These are phyloP conservation scores for Sclerurus mexicanus DNA, from an alignment of 2,113 vertebrate species.

Conservation along the genomic window DNA sequence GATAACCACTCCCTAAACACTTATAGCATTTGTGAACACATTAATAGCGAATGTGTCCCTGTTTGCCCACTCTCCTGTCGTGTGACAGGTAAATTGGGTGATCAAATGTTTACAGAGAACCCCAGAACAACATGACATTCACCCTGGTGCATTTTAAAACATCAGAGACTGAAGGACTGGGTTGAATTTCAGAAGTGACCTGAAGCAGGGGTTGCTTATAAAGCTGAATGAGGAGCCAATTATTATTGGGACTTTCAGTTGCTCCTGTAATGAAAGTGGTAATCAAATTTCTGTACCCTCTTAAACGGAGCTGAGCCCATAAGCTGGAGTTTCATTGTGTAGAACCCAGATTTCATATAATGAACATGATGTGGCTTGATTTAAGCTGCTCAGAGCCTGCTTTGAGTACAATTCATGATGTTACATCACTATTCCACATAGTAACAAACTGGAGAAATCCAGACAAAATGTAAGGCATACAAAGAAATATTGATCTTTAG, in stretches of 20 bases:
- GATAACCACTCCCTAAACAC: not conserved
- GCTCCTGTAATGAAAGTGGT: not conserved
- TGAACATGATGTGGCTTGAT: not conserved
- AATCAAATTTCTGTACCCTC: not conserved
- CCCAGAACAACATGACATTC: not conserved
- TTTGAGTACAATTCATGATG: not conserved
- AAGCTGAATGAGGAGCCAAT: not conserved
- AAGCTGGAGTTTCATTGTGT: not conserved
- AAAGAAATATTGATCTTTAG: not conserved
- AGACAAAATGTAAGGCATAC: not conserved
- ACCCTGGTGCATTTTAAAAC: not conserved
- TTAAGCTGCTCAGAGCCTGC: not conserved
- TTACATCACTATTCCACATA: not conserved
- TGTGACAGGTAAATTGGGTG: not conserved
- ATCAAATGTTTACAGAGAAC: not conserved
- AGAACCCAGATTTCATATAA: not conserved
- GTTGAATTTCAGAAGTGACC: not conserved
- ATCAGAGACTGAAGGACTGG: not conserved
- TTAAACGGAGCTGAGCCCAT: not conserved
- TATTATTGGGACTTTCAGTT: not conserved
- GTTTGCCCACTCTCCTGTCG: not conserved
- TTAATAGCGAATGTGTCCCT: not conserved
- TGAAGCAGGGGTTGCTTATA: not conserved
- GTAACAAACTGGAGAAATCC: not conserved
- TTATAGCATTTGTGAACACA: not conserved